Base-by-base conservation (phyloP, 2,797 vertebrate genomes). In the Danionella dracula region DNA sequence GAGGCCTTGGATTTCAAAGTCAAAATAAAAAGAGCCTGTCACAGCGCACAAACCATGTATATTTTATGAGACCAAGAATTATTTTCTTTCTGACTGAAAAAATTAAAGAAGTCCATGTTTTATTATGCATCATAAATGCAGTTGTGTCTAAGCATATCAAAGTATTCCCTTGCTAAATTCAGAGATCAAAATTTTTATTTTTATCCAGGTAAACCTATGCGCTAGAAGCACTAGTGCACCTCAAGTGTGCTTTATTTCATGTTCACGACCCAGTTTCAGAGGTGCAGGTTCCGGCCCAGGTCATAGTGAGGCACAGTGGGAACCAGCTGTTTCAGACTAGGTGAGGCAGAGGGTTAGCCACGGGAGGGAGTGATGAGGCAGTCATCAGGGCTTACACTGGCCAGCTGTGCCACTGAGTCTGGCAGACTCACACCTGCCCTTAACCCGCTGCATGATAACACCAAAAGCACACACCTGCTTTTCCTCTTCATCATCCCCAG, bases 311-410 rank as follows among this genome's bases (percentile, higher is more conserved):
- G 65, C 66, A 58, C 59, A 49, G 68, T 53, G 63, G 48, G 60
- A 70, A 70, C 73, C 80, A 81, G 80, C 76, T 81, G 76, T 73
- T 79, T 44, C 58, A 69, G 57, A 74, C 71, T 71, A 32, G 50
- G 70, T 21, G 69, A 67, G 71, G 68, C 68, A 69, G 70, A 65
- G 63, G 71, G 74, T 57, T 58, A 66, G 65, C 72, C 61, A 64
- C 60, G 63, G 72, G 74, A 71, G 71, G 66, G 51, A 67, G 64
- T 37, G 34, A 64, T 27, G 42, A 71, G 69, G 56, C 60, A 68
- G 66, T 46, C 72, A 54, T 66, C 34, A 69, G 69, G 73, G 71
- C 67, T 77, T 68, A 69, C 66, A 71, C 57, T 65, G 58, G 53
- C 73, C 79, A 81, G 79, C 73, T 81, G 74, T 70, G 75, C 49